Percentiles rank a stretch among this genome's conserved stretches.
phyloP scores from a whole-genome alignment of 2,888 invertebrate species.

The Escarpia spicata region DNA sequence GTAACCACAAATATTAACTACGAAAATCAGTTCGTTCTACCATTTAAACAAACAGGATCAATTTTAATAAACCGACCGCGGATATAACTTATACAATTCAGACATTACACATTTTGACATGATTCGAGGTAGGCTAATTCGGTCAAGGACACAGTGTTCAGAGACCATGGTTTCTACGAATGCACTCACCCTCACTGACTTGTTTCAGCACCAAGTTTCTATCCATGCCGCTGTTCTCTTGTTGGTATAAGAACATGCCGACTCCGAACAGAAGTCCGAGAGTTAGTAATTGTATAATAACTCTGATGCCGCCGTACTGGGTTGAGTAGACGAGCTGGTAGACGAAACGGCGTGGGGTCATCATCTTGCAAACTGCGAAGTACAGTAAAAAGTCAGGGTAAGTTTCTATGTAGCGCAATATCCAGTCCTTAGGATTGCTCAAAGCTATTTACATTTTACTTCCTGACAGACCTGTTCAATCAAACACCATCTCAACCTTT shows the following conservation, averaged over 20 bases:
- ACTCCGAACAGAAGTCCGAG: not conserved
- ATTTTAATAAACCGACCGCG: too few species aligned
- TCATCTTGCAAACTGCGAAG: not conserved
- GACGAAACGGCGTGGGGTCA: not conserved
- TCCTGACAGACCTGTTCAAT: too few species aligned
- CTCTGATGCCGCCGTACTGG: not conserved
- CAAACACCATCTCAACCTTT: too few species aligned
- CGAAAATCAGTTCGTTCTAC: too few species aligned
- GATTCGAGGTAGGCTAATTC: too few species aligned
- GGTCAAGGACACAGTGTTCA: not conserved
- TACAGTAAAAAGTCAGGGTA: not conserved
- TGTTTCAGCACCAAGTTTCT: constrained; percentile 3
- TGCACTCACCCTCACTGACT: not conserved
- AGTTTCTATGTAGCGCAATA: too few species aligned
- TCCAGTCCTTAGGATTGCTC: too few species aligned
- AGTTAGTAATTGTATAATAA: not conserved
- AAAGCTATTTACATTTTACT: too few species aligned
- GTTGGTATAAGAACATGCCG: not conserved
- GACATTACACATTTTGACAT: too few species aligned
- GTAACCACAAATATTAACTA: too few species aligned
- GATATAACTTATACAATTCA: too few species aligned
- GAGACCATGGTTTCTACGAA: not conserved
- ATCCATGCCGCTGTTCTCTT: not conserved
- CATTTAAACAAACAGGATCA: too few species aligned
- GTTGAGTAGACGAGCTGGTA: not conserved